Evolutionary conservation across 2,113 vertebrate species (phyloP).

Genomic region (Corvus hawaiiensis): DNA sequence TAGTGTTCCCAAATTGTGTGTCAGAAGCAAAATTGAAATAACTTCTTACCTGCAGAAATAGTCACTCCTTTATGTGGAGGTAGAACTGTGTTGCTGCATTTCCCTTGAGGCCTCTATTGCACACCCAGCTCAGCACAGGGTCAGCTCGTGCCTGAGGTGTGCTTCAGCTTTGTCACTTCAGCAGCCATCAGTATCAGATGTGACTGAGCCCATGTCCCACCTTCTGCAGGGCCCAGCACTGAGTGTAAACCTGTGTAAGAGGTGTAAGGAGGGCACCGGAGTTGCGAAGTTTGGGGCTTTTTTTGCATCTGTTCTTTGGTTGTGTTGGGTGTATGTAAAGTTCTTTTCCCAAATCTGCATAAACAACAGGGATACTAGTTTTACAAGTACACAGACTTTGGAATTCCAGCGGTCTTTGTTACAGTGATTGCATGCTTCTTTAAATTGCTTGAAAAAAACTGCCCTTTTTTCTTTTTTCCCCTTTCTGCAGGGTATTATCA

Average conservation of each 20-base stretch:
- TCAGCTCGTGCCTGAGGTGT: neutral
- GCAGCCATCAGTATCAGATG: fast-evolving
- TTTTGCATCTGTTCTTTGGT: neutral
- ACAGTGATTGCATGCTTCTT: neutral
- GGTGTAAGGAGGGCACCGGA: neutral
- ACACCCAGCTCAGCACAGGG: neutral
- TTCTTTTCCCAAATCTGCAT: neutral
- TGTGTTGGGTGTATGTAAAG: neutral
- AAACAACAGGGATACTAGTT: neutral
- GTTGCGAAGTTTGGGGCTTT: fast-evolving
- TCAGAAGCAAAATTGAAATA: neutral
- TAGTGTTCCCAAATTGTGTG: neutral
- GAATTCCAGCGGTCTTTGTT: neutral
- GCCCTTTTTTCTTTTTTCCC: neutral
- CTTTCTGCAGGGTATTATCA: slow-evolving; percentile 80
- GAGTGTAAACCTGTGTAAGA: fast-evolving
- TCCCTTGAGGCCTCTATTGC: neutral
- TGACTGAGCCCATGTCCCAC: fast-evolving
- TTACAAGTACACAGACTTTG: neutral
- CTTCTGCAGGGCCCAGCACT: too few species aligned
- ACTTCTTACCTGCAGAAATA: neutral
- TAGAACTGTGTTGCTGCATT: neutral
- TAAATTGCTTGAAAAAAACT: neutral
- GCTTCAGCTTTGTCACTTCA: neutral
- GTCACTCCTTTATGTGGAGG: neutral